Evolutionary conservation across 2,797 vertebrate species (phyloP), one percentile per base, ranked within the genome.

Genomic region (Diplodus puntazzo): DNA sequence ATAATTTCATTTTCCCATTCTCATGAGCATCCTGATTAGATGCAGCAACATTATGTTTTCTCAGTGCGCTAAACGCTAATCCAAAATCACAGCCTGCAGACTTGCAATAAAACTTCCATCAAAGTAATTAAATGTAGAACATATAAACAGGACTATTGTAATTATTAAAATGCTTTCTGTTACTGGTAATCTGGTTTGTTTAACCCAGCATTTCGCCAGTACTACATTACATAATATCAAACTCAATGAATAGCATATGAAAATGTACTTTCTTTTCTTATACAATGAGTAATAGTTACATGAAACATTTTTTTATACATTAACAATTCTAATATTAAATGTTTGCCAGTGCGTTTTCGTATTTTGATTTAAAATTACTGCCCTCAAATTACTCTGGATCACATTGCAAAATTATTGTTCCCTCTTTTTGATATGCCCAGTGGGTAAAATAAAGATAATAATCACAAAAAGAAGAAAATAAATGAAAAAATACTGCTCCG

Each of bases 11-110:
- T 75, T 74, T 61, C 48, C 60, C 48, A 43, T 77, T 81, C 70
- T 85, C 20, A 52, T 54, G 49, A 85, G 77, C 46, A 59, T 80
- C 64, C 25, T 83, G 69, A 86, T 81, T 82, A 81, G 50, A 77
- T 68, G 42, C 67, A 59, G 8, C 39, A 69, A 73, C 49, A 76
- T 75, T 46, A 43, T 27, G 59, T 80, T 72, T 73, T 60, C 73
- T 77, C 52, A 72, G 53, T 46, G 64, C 10, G 2, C 75, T 75
- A 48, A 82, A 76, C 53, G 81, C 60, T 75, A 74, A 77, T 17
- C 23, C 53, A 72, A 46, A 48, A 79, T 85, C 61, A 57, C 67
- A 53, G 75, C 72, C 74, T 61, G 69, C 73, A 67, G 55, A 73
- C 52, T 58, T 61, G 43, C 57, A 86, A 62, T 83, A 63, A 82